Percentiles rank a stretch among this genome's conserved stretches.
These are phyloP conservation scores for Grantiella picta DNA, from an alignment of 2,113 vertebrate species.

Conservation along the genomic window DNA sequence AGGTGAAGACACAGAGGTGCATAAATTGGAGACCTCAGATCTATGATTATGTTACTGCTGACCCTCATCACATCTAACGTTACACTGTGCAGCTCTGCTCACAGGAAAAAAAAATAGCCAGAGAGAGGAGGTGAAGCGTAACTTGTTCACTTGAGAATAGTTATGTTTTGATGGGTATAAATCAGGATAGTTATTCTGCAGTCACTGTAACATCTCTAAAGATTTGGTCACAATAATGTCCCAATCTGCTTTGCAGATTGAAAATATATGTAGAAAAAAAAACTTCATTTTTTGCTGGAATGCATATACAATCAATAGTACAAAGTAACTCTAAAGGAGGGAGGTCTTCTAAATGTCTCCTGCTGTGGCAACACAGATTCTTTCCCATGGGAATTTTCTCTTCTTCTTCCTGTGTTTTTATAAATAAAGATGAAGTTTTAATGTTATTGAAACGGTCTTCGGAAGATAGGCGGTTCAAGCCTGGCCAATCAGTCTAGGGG, in stretches of 20 bases:
- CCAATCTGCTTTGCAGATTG: background rate
- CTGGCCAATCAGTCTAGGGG: too few relatives aligned
- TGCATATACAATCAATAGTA: background rate
- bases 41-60: conserved; percentile 42
- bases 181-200: background rate
- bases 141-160: conserved; percentile 5
- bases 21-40: conserved; percentile 33
- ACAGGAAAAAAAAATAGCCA: background rate
- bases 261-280: background rate
- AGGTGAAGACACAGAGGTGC: background rate
- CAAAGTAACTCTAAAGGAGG: background rate
- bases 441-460: too few relatives aligned
- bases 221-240: background rate
- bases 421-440: too few relatives aligned
- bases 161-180: background rate
- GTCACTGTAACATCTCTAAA: background rate
- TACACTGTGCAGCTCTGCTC: background rate
- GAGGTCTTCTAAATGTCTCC: background rate
- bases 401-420: too few relatives aligned
- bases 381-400: too few relatives aligned
- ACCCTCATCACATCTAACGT: conserved; percentile 2
- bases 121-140: background rate
- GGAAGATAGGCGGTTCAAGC: too few relatives aligned
- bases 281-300: background rate
- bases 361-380: too few relatives aligned